Conservation (phyloP, 2,113 vertebrate species). For the Choloepus hoffmanni region DNA sequence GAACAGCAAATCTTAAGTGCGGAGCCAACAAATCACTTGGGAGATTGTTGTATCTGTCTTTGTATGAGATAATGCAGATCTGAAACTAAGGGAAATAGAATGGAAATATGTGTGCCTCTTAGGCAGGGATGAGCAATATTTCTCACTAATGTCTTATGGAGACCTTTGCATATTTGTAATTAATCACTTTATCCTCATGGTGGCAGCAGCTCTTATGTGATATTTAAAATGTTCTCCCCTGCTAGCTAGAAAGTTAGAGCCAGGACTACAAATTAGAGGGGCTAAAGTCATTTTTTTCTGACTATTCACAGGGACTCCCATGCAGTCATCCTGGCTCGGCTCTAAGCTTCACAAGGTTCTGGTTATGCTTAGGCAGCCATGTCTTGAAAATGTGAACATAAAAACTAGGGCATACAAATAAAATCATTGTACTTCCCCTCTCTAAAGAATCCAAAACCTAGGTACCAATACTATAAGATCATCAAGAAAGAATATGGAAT, state of each 20-base stretch:
- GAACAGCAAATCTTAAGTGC: neutral
- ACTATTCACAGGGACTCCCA: neutral
- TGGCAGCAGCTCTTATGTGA: conserved; percentile 58
- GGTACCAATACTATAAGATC: neutral
- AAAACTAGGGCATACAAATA: neutral
- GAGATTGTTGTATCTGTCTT: neutral
- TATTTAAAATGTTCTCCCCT: neutral
- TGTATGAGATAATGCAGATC: neutral
- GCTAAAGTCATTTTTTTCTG: neutral
- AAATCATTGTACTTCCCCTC: neutral
- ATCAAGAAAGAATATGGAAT: neutral
- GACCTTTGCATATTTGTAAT: neutral
- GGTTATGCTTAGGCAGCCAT: no score
- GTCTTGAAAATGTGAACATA: neutral
- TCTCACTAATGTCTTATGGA: neutral
- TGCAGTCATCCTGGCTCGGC: neutral
- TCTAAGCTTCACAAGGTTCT: neutral
- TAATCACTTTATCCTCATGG: conserved; percentile 34
- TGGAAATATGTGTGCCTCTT: neutral
- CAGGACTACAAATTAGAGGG: neutral
- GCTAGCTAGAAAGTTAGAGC: neutral
- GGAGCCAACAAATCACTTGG: neutral
- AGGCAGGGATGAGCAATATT: neutral
- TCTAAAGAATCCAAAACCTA: neutral
- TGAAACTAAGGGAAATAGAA: neutral